Evolutionary conservation across 2,113 vertebrate genomes (phyloP), one percentile per base, ranked within the genome.

Genomic region (Cheirogaleus medius): DNA sequence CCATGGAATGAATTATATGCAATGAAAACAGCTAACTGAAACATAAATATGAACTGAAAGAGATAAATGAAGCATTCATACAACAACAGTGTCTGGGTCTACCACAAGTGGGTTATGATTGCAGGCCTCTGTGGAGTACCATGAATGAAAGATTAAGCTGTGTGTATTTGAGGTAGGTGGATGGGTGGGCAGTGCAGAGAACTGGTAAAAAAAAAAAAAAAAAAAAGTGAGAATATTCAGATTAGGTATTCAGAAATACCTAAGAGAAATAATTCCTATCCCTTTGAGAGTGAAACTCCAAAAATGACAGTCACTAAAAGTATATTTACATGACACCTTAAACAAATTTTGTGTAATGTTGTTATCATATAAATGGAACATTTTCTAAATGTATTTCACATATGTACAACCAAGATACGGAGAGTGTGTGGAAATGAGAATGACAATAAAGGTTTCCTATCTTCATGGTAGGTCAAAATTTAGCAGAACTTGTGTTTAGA

Each of bases 131-230:
- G 23, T 44, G 56, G 58, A 78, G 73, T 14, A 87, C n/a, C 63
- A 87, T 87, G 90, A 98, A 97, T 93, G 93, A 95, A 97, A 96
- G 37, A 96, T 83, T 37, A 93, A 71, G 64, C 12, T 12, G 1
- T 34, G 39, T 27, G 32, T 87, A 64, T 95, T 87, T 95, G 86
- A 96, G 82, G 85, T 89, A 74, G 77, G 77, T 90, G 60, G 44
- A 39, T 78, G 86, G 52, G 82, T 83, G 23, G 83, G 82, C 89
- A 96, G 37, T 44, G 39, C 7, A 58, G 25, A 91, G 83, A 93
- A 83, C 52, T 68, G 44, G 68, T 11, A n/a, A 54, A 73, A 37
- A n/a, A 77, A 58, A 58, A 37, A n/a, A 77, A 58, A 58, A 60
- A 63, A 56, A 54, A 18, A 29, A 60, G 32, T 8, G 32, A 88